These are phyloP conservation scores for Campopleginae sp. DNA, from an alignment of 2,888 invertebrate genomes.

Conservation along the genomic window DNA sequence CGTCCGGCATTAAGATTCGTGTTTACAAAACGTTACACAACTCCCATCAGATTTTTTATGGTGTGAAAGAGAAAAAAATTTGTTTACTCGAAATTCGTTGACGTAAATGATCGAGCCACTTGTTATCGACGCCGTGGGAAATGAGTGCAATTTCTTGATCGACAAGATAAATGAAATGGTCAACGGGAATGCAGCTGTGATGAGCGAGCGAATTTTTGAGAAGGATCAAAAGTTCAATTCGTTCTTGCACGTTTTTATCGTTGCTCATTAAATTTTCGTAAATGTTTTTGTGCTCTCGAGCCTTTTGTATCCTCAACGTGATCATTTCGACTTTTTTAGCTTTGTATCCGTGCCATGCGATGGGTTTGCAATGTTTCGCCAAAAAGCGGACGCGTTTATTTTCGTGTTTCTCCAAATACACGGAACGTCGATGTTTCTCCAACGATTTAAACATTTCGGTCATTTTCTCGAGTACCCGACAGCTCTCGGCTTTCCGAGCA, in stretches of 20 bases:
- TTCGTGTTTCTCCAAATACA: constrained; percentile 87
- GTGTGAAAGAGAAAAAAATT: neutral
- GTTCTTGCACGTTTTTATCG: constrained; percentile 84
- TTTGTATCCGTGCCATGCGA: constrained; percentile 91
- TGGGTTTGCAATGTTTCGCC: constrained; percentile 89
- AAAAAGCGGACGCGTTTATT: constrained; percentile 88
- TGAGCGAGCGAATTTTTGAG: constrained; percentile 89
- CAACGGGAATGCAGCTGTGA: constrained; percentile 86
- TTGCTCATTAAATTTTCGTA: constrained; percentile 88
- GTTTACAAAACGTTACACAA: neutral
- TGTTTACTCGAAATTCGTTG: constrained; percentile 86
- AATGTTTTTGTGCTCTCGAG: constrained; percentile 90
- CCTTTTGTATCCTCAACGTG: constrained; percentile 92
- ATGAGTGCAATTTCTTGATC: constrained; percentile 90
- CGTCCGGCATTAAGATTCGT: neutral
- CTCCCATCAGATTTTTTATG: neutral
- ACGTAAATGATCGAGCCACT: constrained; percentile 88
- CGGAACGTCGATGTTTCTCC: constrained; percentile 88
- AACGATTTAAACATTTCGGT: constrained; percentile 89
- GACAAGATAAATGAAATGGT: constrained; percentile 87
- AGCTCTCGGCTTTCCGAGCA: constrained; percentile 89
- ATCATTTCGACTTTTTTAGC: constrained; percentile 91
- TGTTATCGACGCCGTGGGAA: constrained; percentile 87
- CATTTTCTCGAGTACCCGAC: constrained; percentile 90
- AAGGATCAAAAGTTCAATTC: constrained; percentile 79